Evolutionary conservation across 2,113 vertebrate genomes (phyloP).

Genomic region (Seriola aureovittata): DNA sequence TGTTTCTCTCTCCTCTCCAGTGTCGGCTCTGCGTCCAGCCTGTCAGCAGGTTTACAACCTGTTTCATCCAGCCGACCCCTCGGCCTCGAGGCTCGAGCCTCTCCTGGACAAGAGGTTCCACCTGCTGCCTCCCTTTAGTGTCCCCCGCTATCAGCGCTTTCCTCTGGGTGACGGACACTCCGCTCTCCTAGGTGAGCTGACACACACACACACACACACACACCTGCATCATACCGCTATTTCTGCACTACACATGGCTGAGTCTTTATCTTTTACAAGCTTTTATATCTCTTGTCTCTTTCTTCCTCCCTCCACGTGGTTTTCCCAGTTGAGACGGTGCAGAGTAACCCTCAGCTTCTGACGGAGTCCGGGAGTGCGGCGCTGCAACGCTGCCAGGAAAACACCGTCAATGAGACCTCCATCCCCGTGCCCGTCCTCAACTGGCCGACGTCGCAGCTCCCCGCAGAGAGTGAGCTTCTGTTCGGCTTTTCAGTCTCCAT

Average conservation of each 20-base stretch:
- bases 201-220: too few relatives aligned
- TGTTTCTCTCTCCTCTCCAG: slow-evolving; percentile 55
- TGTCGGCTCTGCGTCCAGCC: slow-evolving; percentile 91
- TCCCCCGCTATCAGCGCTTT: slow-evolving; percentile 97
- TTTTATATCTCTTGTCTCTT: slow-evolving; percentile 78
- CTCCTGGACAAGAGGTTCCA: slow-evolving; percentile 95
- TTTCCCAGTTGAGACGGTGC: slow-evolving; percentile 92
- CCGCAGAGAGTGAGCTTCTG: slow-evolving; percentile 89
- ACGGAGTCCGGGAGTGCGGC: slow-evolving; percentile 87
- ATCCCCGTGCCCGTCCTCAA: slow-evolving; percentile 93
- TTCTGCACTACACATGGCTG: neutral
- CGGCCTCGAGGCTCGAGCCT: slow-evolving; percentile 95
- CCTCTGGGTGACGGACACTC: slow-evolving; percentile 96
- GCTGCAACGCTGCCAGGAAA: slow-evolving; percentile 86
- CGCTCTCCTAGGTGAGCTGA: slow-evolving; percentile 85
- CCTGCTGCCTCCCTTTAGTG: slow-evolving; percentile 91
- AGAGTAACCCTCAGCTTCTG: slow-evolving; percentile 95
- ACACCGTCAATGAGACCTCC: slow-evolving; percentile 82
- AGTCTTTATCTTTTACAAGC: slow-evolving; percentile 36
- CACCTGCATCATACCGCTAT: too few relatives aligned
- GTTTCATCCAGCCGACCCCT: slow-evolving; percentile 97
- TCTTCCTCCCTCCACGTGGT: neutral
- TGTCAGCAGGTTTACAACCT: slow-evolving; percentile 99
- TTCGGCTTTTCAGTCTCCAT: neutral
- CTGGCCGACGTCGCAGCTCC: slow-evolving; percentile 90